Percentiles rank a stretch among this genome's conserved stretches.
phyloP scores from a whole-genome alignment of 2,888 invertebrate species.

The Brachyopa scutellaris region DNA sequence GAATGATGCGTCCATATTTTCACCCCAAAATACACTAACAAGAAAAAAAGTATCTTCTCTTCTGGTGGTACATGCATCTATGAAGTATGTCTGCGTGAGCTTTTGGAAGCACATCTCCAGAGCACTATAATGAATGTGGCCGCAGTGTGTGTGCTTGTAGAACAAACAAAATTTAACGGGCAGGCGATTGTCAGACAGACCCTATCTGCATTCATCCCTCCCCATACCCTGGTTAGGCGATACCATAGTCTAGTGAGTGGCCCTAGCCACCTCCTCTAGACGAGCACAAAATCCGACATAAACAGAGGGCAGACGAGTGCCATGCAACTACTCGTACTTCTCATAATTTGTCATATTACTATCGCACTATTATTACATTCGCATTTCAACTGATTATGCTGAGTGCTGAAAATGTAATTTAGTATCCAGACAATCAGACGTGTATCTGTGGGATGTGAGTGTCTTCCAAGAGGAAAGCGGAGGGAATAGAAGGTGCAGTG shows the following conservation, averaged over 20 bases:
- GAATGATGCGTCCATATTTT: slow-evolving; percentile 56
- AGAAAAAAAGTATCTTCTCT: slow-evolving; percentile 4
- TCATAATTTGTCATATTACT: slow-evolving; percentile 74
- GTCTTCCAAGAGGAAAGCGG: slow-evolving; percentile 2
- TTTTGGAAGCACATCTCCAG: slow-evolving; percentile 39
- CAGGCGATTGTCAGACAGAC: slow-evolving; percentile 30
- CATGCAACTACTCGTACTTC: slow-evolving; percentile 52
- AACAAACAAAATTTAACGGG: slow-evolving; percentile 16
- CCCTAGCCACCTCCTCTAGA: slow-evolving; percentile 17
- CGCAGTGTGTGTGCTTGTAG: slow-evolving; percentile 28
- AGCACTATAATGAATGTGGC: slow-evolving; percentile 22
- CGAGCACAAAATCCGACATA: slow-evolving; percentile 6
- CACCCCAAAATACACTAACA: slow-evolving; percentile 51
- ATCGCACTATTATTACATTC: slow-evolving; percentile 74
- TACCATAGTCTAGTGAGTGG: background rate
- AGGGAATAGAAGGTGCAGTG: slow-evolving; percentile 40
- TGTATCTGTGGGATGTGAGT: slow-evolving; percentile 24
- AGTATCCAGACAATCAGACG: slow-evolving; percentile 67
- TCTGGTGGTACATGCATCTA: slow-evolving; percentile 4
- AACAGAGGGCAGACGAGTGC: slow-evolving; percentile 36
- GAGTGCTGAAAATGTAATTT: slow-evolving; percentile 75
- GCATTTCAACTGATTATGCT: slow-evolving; percentile 73
- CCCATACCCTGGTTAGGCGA: background rate
- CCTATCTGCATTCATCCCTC: slow-evolving; percentile 26
- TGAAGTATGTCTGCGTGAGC: slow-evolving; percentile 5